Conservation (phyloP, 2,888 invertebrate species). For the Cataglyphis altisquamis region DNA sequence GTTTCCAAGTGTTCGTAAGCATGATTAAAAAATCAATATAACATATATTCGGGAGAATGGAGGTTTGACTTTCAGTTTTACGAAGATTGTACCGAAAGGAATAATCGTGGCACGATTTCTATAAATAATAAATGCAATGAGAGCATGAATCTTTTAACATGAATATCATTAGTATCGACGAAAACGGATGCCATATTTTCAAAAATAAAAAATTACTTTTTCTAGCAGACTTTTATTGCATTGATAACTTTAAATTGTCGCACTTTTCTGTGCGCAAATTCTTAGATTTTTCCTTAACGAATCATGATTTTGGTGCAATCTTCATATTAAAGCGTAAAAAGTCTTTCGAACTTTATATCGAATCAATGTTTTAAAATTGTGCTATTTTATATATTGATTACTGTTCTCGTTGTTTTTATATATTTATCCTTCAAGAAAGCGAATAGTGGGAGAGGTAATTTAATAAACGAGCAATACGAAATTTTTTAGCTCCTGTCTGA, state of each 20-base stretch:
- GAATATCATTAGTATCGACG: neutral
- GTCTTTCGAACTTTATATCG: neutral
- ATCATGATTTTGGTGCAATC: conserved; percentile 16
- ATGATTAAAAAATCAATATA: neutral
- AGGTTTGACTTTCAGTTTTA: conserved; percentile 16
- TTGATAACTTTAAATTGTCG: neutral
- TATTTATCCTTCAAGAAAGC: conserved; percentile 4
- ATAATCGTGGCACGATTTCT: neutral
- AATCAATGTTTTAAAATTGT: conserved; percentile 17
- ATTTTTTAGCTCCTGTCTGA: conserved; percentile 55
- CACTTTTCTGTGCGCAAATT: neutral
- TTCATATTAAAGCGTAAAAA: neutral
- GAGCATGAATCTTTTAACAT: neutral
- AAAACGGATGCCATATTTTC: neutral
- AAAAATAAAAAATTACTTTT: neutral
- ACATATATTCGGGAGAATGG: neutral
- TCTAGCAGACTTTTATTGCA: neutral
- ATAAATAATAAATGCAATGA: neutral
- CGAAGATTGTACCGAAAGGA: conserved; percentile 14
- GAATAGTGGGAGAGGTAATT: conserved; percentile 29
- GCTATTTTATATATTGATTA: conserved; percentile 30
- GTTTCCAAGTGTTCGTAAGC: neutral
- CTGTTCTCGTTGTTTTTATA: conserved; percentile 19
- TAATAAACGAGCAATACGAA: conserved; percentile 39
- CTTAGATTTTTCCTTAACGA: neutral